Evolutionary conservation across 1,140 invertebrate genomes (phyloP).

Genomic region (Leptestheria dahalacensis): DNA sequence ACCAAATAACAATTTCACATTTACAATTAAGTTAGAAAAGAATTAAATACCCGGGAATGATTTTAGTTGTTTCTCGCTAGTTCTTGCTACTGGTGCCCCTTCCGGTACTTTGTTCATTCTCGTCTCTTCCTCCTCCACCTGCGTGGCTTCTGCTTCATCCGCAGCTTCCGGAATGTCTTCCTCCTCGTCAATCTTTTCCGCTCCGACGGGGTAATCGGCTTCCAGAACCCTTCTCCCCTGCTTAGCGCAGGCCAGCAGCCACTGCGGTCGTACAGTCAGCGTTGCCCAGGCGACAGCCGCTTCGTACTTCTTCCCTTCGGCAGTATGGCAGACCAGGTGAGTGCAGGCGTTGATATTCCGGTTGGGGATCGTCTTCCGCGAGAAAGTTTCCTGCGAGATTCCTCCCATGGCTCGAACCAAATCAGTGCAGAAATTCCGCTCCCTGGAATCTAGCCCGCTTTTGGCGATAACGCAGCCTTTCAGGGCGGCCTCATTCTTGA

Average conservation of each 20-base stretch:
- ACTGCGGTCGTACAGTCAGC: constrained; percentile 54
- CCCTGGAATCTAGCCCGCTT: constrained; percentile 51
- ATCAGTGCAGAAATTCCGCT: constrained; percentile 50
- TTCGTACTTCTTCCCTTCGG: constrained; percentile 61
- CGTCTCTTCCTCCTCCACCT: background rate
- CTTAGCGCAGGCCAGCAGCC: constrained; percentile 54
- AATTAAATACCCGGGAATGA: no score
- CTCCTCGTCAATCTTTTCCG: no score
- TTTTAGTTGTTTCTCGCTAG: no score
- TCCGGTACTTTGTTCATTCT: no score
- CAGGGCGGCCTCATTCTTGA: constrained; percentile 38
- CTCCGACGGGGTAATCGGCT: background rate
- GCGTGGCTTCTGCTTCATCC: background rate
- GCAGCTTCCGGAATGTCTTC: background rate
- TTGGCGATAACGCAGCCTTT: constrained; percentile 54
- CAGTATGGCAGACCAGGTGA: constrained; percentile 55
- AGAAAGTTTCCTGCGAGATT: constrained; percentile 37
- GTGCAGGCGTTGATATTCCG: constrained; percentile 40
- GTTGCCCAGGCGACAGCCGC: constrained; percentile 71
- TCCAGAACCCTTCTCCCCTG: constrained; percentile 27
- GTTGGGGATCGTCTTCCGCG: constrained; percentile 31
- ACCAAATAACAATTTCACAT: no score
- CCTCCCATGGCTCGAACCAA: constrained; percentile 40
- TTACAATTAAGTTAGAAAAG: no score
- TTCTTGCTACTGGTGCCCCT: no score